phyloP scores from a whole-genome alignment of 2,113 vertebrate genomes.

The Podiceps cristatus region DNA sequence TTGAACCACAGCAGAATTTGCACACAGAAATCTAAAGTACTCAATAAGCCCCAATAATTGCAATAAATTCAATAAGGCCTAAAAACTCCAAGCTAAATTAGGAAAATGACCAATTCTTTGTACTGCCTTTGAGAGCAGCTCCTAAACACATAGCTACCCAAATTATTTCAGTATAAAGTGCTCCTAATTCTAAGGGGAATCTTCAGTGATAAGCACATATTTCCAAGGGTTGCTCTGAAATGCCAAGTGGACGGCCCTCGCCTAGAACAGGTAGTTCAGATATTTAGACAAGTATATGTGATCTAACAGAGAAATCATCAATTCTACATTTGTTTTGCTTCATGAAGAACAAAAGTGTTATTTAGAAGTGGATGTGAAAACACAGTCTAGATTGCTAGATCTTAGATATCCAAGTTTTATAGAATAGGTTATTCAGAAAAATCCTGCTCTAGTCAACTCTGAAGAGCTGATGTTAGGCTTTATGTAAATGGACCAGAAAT shows the following conservation, averaged over 20 bases:
- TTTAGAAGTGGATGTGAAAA: not conserved
- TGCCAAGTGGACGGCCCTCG: not conserved
- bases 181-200: not conserved
- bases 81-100: not conserved
- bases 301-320: not conserved
- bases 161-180: not conserved
- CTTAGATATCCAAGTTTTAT: not conserved
- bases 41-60: not conserved
- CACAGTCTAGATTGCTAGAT: not conserved
- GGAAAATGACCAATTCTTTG: not conserved
- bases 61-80: not conserved
- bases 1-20: not conserved
- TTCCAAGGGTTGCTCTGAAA: not conserved
- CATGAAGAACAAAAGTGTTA: not conserved
- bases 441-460: not conserved
- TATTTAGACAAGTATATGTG: not conserved
- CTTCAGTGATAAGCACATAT: not conserved
- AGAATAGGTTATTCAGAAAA: not conserved
- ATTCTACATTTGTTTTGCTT: not conserved
- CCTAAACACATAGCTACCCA: not conserved
- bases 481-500: not conserved
- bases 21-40: not conserved
- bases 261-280: not conserved
- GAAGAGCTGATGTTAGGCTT: not conserved
- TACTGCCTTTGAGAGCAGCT: not conserved